These are phyloP conservation scores for Linnaemya vulpina DNA, from an alignment of 2,888 invertebrate genomes.

Conservation along the genomic window DNA sequence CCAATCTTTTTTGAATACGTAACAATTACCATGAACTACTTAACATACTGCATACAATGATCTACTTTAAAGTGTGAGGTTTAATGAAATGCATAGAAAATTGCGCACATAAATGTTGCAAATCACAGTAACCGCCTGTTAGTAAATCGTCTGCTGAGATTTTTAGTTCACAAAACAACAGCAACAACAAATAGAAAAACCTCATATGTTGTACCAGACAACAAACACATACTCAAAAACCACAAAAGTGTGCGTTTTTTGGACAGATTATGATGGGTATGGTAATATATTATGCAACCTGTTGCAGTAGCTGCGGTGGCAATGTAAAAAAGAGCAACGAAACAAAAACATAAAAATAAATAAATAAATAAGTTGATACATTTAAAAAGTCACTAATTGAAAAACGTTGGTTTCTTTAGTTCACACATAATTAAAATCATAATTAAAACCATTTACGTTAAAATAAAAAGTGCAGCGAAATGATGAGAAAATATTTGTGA, in stretches of 20 bases:
- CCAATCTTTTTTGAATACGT: neutral
- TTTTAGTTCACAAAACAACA: conserved; percentile 11
- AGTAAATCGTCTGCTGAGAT: conserved; percentile 39
- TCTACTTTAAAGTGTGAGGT: conserved; percentile 2
- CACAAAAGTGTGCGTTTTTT: conserved; percentile 62
- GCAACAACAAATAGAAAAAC: conserved; percentile 26
- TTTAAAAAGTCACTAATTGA: conserved; percentile 60
- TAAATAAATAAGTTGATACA: conserved; percentile 13
- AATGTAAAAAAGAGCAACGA: conserved; percentile 13
- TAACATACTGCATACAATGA: neutral
- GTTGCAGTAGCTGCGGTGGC: conserved; percentile 25
- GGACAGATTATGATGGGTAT: conserved; percentile 65
- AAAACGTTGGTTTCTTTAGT: conserved; percentile 39
- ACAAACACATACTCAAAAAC: conserved; percentile 19
- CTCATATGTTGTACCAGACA: conserved; percentile 18
- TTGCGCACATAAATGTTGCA: conserved; percentile 42
- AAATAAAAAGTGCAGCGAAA: conserved; percentile 29
- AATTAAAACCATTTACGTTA: conserved; percentile 59
- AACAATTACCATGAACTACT: neutral
- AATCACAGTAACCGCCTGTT: conserved; percentile 47
- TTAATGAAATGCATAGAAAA: conserved; percentile 15
- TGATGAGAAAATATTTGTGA: conserved; percentile 48
- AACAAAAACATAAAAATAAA: neutral
- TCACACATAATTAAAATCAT: conserved; percentile 59
- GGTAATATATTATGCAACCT: conserved; percentile 62